phyloP scores from a whole-genome alignment of 2,888 invertebrate genomes.

The Erebia palarica region DNA sequence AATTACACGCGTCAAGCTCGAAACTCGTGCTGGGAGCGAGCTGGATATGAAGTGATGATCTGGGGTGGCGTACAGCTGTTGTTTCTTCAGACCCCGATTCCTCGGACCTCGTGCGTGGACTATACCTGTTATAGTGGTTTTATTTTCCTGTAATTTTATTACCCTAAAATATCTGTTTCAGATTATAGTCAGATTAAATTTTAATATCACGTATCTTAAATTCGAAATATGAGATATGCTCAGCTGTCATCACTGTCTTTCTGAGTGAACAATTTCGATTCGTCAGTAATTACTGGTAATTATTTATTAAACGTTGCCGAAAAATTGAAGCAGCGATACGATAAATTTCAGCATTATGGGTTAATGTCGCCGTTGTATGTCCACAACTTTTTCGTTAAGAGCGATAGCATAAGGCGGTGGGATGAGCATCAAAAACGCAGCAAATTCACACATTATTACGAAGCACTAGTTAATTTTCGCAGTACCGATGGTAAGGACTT shows the following conservation, averaged over 20 bases:
- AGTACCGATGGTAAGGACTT: no score
- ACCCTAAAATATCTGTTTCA: background rate
- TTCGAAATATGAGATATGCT: constrained; percentile 55
- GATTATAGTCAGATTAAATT: constrained; percentile 34
- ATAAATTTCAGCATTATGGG: constrained; percentile 63
- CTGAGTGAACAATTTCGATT: constrained; percentile 64
- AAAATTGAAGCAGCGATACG: constrained; percentile 72
- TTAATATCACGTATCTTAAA: constrained; percentile 38
- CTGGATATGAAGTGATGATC: no score
- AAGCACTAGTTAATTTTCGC: no score
- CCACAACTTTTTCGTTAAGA: background rate
- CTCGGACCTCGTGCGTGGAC: no score
- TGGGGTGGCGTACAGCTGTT: no score
- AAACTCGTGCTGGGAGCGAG: no score
- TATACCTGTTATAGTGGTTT: no score
- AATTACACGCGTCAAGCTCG: no score
- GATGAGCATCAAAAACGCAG: no score
- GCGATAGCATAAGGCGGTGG: constrained; percentile 48
- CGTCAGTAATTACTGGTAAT: constrained; percentile 57
- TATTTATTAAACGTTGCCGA: constrained; percentile 60
- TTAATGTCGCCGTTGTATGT: constrained; percentile 59
- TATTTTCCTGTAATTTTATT: background rate
- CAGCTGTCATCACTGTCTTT: constrained; percentile 67
- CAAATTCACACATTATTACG: no score
- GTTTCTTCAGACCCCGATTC: no score